phyloP scores from a whole-genome alignment of 1,140 invertebrate species.

The Saccostrea echinata region DNA sequence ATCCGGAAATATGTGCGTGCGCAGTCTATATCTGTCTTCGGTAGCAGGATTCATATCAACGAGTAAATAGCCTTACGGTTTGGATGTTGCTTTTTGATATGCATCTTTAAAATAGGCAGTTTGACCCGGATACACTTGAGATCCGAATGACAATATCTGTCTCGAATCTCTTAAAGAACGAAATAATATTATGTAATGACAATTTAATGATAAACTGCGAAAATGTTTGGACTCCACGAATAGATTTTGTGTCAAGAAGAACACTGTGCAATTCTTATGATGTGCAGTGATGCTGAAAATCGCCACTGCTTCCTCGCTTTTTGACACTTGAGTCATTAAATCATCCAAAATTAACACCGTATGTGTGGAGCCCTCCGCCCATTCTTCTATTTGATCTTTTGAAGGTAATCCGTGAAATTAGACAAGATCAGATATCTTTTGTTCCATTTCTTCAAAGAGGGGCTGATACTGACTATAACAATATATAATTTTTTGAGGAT shows the following conservation, averaged over 20 bases:
- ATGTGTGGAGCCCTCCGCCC: not conserved
- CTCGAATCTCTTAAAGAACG: not conserved
- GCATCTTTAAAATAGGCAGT: conserved; percentile 42
- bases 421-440: not conserved
- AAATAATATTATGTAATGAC: conserved; percentile 10
- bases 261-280: conserved; percentile 18
- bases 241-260: conserved; percentile 43
- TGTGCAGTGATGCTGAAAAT: conserved; percentile 35
- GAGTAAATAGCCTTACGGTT: conserved; percentile 41
- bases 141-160: conserved; percentile 7
- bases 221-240: not conserved
- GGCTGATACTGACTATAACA: conserved; percentile 44
- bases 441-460: conserved; percentile 49
- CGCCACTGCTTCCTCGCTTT: conserved; percentile 7
- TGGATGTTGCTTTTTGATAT: conserved; percentile 45
- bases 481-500: conserved; percentile 35
- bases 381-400: conserved; percentile 29
- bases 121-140: conserved; percentile 47
- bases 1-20: conserved; percentile 13
- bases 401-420: conserved; percentile 21
- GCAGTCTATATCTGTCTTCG: conserved; percentile 44
- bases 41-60: conserved; percentile 44
- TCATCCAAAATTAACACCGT: conserved; percentile 43
- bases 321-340: conserved; percentile 10
- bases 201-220: not conserved